phyloP scores from a whole-genome alignment of 1,140 invertebrate genomes.

The Formica exsecta region DNA sequence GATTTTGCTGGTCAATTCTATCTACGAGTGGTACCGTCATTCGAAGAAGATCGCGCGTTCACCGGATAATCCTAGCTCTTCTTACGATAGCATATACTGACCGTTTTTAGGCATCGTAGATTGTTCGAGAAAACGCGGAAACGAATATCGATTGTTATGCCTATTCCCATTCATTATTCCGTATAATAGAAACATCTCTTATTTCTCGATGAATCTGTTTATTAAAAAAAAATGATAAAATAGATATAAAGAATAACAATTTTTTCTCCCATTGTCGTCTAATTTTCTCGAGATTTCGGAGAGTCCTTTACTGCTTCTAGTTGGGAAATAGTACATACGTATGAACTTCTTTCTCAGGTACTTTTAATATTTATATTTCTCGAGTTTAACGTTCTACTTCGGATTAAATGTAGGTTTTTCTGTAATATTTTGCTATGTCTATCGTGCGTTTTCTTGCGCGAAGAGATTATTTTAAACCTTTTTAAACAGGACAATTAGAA shows the following conservation, averaged over 20 bases:
- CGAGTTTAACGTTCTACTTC: neutral
- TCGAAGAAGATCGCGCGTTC: neutral
- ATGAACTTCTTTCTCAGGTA: neutral
- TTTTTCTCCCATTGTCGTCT: neutral
- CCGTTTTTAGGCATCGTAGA: slow-evolving; percentile 29
- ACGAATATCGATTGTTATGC: slow-evolving; percentile 40
- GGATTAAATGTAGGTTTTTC: slow-evolving; percentile 1
- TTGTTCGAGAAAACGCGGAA: slow-evolving; percentile 7
- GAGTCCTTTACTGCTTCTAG: neutral
- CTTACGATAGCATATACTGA: slow-evolving; percentile 22
- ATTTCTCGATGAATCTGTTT: too few relatives aligned
- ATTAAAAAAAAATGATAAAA: slow-evolving; percentile 1
- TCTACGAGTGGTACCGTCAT: slow-evolving; percentile 35
- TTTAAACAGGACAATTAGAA: slow-evolving; percentile 2
- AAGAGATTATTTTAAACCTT: slow-evolving; percentile 40
- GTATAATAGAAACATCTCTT: too few relatives aligned
- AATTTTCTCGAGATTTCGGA: slow-evolving; percentile 10
- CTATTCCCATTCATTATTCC: neutral
- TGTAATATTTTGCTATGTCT: neutral
- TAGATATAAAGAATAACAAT: neutral
- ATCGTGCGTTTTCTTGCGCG: neutral
- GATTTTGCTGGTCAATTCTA: slow-evolving; percentile 65
- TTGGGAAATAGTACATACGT: slow-evolving; percentile 15
- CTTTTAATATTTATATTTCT: slow-evolving; percentile 43
- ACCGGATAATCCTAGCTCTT: slow-evolving; percentile 62